Percentiles rank a stretch among this genome's conserved stretches.
Conservation (phyloP, 92 coral and sea anemone species). For the Phenganax marumi region DNA sequence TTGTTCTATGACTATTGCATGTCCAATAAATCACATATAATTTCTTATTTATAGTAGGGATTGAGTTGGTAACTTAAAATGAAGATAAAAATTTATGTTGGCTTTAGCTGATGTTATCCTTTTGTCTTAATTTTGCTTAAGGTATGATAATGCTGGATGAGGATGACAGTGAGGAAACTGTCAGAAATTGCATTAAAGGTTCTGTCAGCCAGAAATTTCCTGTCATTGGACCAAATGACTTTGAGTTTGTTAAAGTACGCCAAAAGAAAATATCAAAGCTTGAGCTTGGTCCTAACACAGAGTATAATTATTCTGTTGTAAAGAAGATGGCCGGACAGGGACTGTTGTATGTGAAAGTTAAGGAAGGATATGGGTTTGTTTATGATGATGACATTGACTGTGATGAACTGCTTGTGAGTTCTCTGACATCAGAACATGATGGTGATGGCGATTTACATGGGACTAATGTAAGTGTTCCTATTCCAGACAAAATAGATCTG, state of each 20-base stretch:
- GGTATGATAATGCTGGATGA: not conserved
- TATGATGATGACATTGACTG: conserved; percentile 2
- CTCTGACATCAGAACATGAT: not conserved
- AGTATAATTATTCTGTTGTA: not conserved
- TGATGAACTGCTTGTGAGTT: not conserved
- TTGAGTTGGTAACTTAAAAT: too few relatives aligned
- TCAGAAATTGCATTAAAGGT: not conserved
- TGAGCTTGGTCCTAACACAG: not conserved
- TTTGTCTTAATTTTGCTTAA: too few relatives aligned
- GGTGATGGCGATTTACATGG: not conserved
- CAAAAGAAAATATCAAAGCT: not conserved
- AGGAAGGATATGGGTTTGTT: conserved; percentile 13
- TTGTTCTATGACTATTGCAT: too few relatives aligned
- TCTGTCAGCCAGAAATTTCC: not conserved
- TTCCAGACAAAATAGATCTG: too few relatives aligned
- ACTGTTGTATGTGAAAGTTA: conserved; percentile 28
- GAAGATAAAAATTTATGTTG: too few relatives aligned
- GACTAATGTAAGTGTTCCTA: not conserved
- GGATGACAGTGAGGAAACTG: not conserved
- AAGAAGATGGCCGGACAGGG: not conserved
- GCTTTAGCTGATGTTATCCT: too few relatives aligned
- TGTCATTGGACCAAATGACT: not conserved
- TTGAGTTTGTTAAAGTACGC: not conserved
- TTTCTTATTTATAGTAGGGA: too few relatives aligned
- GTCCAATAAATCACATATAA: too few relatives aligned